Percentiles rank a stretch among this genome's conserved stretches.
Evolutionary conservation across 2,113 vertebrate genomes (phyloP).

Genomic region (Canis aureus): DNA sequence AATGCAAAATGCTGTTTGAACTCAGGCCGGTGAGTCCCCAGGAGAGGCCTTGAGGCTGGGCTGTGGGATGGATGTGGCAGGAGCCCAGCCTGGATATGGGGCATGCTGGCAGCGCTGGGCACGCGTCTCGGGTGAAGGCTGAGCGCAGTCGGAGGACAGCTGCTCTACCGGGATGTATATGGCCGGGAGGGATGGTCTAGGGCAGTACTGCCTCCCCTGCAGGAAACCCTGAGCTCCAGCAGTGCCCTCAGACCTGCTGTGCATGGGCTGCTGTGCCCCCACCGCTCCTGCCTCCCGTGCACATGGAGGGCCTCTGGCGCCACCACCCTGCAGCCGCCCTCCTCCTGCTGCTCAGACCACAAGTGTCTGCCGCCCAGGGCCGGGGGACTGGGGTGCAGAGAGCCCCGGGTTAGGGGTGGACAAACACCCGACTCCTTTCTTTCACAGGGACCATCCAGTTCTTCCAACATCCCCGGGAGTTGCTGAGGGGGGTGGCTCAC

Average conservation of each 20-base stretch:
- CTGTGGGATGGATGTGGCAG: not conserved
- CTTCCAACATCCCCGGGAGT: not conserved
- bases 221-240: not conserved
- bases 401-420: too few species aligned
- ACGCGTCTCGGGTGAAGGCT: fast-evolving
- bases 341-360: not conserved
- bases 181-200: fast-evolving
- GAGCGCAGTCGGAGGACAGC: not conserved
- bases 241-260: not conserved
- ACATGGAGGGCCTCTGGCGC: not conserved
- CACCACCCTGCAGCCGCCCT: not conserved
- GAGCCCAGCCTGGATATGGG: not conserved
- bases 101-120: not conserved
- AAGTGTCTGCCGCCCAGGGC: not conserved
- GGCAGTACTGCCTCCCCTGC: fast-evolving
- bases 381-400: fast-evolving
- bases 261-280: not conserved
- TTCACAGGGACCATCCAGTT: not conserved
- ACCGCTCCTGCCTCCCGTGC: not conserved
- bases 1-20: not conserved
- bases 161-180: fast-evolving
- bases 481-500: fast-evolving
- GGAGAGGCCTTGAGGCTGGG: not conserved
- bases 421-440: not conserved
- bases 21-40: fast-evolving